Evolutionary conservation across 2,888 invertebrate genomes (phyloP).

Genomic region (Cheilosia variabilis): DNA sequence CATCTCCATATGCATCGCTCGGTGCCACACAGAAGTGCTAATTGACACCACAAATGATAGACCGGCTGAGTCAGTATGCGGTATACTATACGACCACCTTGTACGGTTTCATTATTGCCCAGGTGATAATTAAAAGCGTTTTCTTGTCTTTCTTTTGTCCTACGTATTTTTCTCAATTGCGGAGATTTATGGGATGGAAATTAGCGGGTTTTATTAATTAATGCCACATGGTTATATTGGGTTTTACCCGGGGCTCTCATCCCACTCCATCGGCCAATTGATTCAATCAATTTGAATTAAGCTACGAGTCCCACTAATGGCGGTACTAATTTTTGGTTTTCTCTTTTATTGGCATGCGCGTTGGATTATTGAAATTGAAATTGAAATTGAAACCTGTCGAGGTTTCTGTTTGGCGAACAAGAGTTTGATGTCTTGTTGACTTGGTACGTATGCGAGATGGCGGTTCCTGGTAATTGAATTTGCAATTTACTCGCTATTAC

Average conservation of each 20-base stretch:
- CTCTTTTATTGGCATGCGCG: constrained; percentile 56
- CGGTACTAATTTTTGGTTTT: constrained; percentile 55
- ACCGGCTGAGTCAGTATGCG: constrained; percentile 26
- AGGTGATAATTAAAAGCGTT: constrained; percentile 73
- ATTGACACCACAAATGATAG: constrained; percentile 69
- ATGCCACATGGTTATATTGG: constrained; percentile 65
- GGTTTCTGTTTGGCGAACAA: neutral
- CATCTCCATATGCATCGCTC: constrained; percentile 7
- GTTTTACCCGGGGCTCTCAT: constrained; percentile 34
- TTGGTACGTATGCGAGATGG: neutral
- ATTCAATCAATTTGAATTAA: constrained; percentile 69
- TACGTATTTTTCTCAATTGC: constrained; percentile 47
- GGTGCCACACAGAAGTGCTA: constrained; percentile 64
- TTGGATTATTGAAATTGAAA: constrained; percentile 4
- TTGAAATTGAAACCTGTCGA: neutral
- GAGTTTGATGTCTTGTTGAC: neutral
- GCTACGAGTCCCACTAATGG: constrained; percentile 46
- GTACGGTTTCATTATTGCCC: constrained; percentile 51
- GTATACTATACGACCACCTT: constrained; percentile 30
- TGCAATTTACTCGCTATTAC: constrained; percentile 6
- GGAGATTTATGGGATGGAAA: constrained; percentile 46
- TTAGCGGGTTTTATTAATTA: constrained; percentile 70
- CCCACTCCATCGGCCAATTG: constrained; percentile 40
- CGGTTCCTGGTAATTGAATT: constrained; percentile 9
- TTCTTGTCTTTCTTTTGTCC: constrained; percentile 45